A percentile compares a stretch with the other conserved stretches of the same genome.
Conservation (phyloP, 2,888 invertebrate genomes). For the Drosophila prolongata region DNA sequence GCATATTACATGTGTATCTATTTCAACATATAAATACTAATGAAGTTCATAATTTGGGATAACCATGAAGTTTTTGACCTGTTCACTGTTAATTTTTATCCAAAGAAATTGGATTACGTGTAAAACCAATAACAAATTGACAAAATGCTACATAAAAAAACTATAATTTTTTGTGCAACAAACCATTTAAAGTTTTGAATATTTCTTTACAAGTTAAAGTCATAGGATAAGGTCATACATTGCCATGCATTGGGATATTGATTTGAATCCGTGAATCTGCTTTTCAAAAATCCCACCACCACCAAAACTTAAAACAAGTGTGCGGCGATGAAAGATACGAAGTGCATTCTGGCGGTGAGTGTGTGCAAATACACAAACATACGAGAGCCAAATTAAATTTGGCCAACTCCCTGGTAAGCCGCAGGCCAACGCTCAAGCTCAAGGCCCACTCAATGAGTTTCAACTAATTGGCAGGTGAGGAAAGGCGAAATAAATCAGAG, state of each 20-base stretch:
- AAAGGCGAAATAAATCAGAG: conserved; percentile 54
- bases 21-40: too few species aligned
- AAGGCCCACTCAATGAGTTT: conserved; percentile 51
- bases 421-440: conserved; percentile 33
- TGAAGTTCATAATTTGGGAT: too few species aligned
- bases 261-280: conserved; percentile 18
- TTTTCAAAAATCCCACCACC: conserved; percentile 24
- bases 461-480: conserved; percentile 61
- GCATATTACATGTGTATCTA: too few species aligned
- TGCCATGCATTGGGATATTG: conserved; percentile 23
- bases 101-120: too few species aligned
- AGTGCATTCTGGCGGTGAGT: conserved; percentile 21
- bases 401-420: conserved; percentile 37
- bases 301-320: conserved; percentile 9
- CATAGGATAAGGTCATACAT: too few species aligned
- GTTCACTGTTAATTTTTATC: too few species aligned
- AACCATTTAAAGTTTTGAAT: too few species aligned
- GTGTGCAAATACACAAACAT: conserved; percentile 4
- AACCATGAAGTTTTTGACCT: too few species aligned
- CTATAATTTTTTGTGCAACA: too few species aligned
- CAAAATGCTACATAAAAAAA: too few species aligned
- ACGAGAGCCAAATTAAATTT: conserved; percentile 44
- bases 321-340: conserved; percentile 34
- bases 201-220: too few species aligned
- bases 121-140: too few species aligned